phyloP scores from a whole-genome alignment of 2,797 vertebrate genomes.

The Cynopterus sphinx region DNA sequence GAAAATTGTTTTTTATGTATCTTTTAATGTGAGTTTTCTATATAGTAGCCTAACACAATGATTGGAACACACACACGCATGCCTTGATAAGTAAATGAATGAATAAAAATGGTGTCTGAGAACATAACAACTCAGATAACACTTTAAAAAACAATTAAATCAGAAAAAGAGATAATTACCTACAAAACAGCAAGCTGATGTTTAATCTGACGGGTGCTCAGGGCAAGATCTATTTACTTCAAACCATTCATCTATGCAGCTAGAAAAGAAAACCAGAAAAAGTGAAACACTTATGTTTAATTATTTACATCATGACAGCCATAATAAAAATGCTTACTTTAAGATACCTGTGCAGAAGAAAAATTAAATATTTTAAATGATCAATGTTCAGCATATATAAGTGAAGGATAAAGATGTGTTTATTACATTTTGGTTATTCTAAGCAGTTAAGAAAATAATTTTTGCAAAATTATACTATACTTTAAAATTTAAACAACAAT shows the following conservation, averaged over 20 bases:
- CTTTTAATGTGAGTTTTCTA: slow-evolving; percentile 7
- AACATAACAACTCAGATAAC: not conserved
- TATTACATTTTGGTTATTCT: slow-evolving; percentile 16
- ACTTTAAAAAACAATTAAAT: slow-evolving; percentile 35
- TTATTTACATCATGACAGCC: not conserved
- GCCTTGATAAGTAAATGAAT: not conserved
- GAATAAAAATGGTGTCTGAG: not conserved
- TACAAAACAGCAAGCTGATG: slow-evolving; percentile 83
- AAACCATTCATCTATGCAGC: slow-evolving; percentile 98
- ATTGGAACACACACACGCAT: not conserved
- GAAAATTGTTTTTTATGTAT: not conserved
- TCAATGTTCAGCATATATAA: not conserved
- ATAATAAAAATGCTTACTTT: slow-evolving; percentile 48
- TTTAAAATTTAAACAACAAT: slow-evolving; percentile 40
- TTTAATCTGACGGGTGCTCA: slow-evolving; percentile 96
- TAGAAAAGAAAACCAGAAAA: slow-evolving; percentile 80
- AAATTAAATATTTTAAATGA: not conserved
- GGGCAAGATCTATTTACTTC: slow-evolving; percentile 98
- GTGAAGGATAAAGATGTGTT: not conserved
- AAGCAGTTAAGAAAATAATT: slow-evolving; percentile 16
- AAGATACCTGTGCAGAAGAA: not conserved
- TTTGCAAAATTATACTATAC: slow-evolving; percentile 40
- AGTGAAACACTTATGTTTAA: slow-evolving; percentile 24
- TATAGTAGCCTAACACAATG: not conserved
- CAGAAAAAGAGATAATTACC: slow-evolving; percentile 82